Conservation (phyloP, 2,888 invertebrate species). For the Scaptomyza flava region DNA sequence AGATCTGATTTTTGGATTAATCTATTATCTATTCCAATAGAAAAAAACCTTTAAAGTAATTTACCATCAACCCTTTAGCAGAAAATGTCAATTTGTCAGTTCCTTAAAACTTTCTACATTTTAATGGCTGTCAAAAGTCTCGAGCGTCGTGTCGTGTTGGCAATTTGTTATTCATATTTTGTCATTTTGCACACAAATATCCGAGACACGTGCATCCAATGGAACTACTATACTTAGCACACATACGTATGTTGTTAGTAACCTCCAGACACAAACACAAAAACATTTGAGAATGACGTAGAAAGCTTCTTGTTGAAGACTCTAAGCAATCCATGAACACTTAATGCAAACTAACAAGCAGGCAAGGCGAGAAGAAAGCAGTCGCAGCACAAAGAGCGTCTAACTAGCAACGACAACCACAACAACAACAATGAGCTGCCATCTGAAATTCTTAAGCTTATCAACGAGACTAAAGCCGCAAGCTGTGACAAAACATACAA, state of each 20-base stretch:
- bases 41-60: too few relatives aligned
- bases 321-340: constrained; percentile 62
- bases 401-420: constrained; percentile 30
- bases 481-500: constrained; percentile 69
- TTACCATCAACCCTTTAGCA: too few relatives aligned
- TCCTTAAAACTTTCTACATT: too few relatives aligned
- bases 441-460: constrained; percentile 75
- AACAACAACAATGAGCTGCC: constrained; percentile 38
- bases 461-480: constrained; percentile 71
- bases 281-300: background rate
- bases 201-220: background rate
- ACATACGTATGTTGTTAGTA: constrained; percentile 2
- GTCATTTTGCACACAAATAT: background rate
- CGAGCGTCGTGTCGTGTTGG: background rate
- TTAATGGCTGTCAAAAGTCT: background rate
- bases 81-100: too few relatives aligned
- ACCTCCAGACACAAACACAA: constrained; percentile 32
- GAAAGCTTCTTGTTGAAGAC: constrained; percentile 23
- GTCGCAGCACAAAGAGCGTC: constrained; percentile 1
- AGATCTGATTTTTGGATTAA: too few relatives aligned
- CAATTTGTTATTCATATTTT: background rate
- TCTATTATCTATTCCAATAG: too few relatives aligned
- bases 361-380: constrained; percentile 35
- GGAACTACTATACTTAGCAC: background rate
- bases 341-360: constrained; percentile 73